A percentile compares a stretch with the other conserved stretches of the same genome.
These are phyloP conservation scores for Endomychus coccineus DNA, from an alignment of 2,888 invertebrate genomes.

Conservation along the genomic window DNA sequence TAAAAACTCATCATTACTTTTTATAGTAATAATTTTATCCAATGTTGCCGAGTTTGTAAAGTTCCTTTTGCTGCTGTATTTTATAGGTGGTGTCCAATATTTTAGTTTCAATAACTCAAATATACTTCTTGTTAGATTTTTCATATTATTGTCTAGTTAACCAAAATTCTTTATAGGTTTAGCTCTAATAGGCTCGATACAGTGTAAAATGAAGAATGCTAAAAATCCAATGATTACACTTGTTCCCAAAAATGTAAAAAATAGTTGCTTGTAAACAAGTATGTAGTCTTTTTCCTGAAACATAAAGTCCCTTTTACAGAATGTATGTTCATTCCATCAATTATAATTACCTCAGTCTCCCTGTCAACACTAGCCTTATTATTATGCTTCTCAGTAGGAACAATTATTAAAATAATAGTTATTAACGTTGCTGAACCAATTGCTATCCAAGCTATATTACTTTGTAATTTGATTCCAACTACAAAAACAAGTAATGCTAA, in stretches of 20 bases:
- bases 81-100: background rate
- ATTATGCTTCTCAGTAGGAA: conserved; percentile 46
- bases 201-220: conserved; percentile 45
- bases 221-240: conserved; percentile 44
- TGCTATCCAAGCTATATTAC: conserved; percentile 55
- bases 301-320: too few species aligned
- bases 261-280: conserved; percentile 46
- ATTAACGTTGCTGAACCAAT: conserved; percentile 49
- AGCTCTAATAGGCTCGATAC: conserved; percentile 45
- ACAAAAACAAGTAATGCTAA: conserved; percentile 56
- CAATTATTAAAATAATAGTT: conserved; percentile 52
- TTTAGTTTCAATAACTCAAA: background rate
- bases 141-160: conserved; percentile 18
- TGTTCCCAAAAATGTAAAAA: conserved; percentile 42
- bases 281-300: conserved; percentile 50
- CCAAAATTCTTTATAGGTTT: conserved; percentile 42
- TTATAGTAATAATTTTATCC: conserved; percentile 48
- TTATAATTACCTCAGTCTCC: conserved; percentile 11
- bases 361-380: background rate
- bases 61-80: conserved; percentile 4
- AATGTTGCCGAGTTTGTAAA: conserved; percentile 19
- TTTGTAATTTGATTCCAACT: conserved; percentile 57
- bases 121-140: conserved; percentile 3
- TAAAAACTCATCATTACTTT: conserved; percentile 70
- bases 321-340: background rate